phyloP scores from a whole-genome alignment of 2,888 invertebrate species.

The Agriopis leucophaearia region DNA sequence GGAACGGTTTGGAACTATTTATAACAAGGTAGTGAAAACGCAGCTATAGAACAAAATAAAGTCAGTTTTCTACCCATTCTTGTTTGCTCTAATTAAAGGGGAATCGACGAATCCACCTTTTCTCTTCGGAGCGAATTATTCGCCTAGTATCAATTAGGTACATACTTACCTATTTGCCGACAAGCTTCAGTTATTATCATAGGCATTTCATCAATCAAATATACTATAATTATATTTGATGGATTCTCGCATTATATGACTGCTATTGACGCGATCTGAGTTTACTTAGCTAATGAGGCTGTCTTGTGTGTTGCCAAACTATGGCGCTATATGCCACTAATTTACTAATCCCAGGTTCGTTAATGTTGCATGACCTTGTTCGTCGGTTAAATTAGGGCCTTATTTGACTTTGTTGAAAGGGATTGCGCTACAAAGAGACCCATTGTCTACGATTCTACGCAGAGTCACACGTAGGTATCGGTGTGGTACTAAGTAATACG shows the following conservation, averaged over 20 bases:
- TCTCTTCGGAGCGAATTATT: slow-evolving; percentile 21
- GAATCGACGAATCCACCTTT: slow-evolving; percentile 6
- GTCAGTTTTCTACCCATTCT: background rate
- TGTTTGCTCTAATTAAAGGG: slow-evolving; percentile 17
- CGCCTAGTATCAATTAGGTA: slow-evolving; percentile 31
- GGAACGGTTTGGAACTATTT: no score
- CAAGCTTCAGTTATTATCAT: slow-evolving; percentile 26
- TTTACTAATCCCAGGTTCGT: slow-evolving; percentile 22
- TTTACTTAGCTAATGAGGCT: slow-evolving; percentile 45
- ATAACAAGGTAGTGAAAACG: background rate
- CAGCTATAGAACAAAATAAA: slow-evolving; percentile 5
- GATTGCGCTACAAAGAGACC: no score
- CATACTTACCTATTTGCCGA: slow-evolving; percentile 28
- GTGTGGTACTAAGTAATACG: no score
- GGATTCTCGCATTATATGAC: slow-evolving; percentile 36
- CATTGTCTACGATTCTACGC: no score
- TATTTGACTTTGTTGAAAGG: background rate
- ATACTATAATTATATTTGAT: slow-evolving; percentile 45
- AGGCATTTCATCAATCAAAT: slow-evolving; percentile 43
- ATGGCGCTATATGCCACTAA: slow-evolving; percentile 18
- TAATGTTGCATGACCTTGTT: slow-evolving; percentile 1
- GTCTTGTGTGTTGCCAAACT: slow-evolving; percentile 29
- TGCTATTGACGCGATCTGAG: slow-evolving; percentile 34
- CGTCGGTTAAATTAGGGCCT: background rate
- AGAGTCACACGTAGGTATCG: no score